Evolutionary conservation across 2,888 invertebrate genomes (phyloP).

Genomic region (Ellobium chinense): DNA sequence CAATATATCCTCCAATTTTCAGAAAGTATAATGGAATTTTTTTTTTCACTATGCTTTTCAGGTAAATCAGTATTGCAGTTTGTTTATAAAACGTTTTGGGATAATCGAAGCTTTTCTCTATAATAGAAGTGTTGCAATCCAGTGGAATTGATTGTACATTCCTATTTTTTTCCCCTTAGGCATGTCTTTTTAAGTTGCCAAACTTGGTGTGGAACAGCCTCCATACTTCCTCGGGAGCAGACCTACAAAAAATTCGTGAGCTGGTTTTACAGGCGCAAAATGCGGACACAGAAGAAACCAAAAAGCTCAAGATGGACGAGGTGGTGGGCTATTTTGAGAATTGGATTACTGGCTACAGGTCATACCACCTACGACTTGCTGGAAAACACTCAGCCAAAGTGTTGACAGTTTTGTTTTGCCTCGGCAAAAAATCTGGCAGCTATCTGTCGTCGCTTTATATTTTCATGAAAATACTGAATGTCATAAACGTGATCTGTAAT

Average conservation of each 20-base stretch:
- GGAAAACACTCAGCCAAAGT: slow-evolving; percentile 31
- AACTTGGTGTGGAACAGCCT: slow-evolving; percentile 39
- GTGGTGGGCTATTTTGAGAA: slow-evolving; percentile 45
- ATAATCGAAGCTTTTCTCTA: background rate
- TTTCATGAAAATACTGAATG: slow-evolving; percentile 38
- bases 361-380: slow-evolving; percentile 3
- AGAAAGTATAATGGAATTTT: no score
- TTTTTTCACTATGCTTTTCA: no score
- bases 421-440: slow-evolving; percentile 42
- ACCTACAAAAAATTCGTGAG: slow-evolving; percentile 40
- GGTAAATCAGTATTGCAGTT: no score
- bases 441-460: slow-evolving; percentile 44
- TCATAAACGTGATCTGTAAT: slow-evolving; percentile 43
- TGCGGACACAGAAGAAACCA: slow-evolving; percentile 1
- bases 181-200: slow-evolving; percentile 42
- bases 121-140: background rate
- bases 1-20: no score
- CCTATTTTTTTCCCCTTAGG: slow-evolving; percentile 11
- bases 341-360: slow-evolving; percentile 43
- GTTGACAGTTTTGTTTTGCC: slow-evolving; percentile 37
- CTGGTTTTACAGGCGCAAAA: slow-evolving; percentile 40
- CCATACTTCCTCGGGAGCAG: slow-evolving; percentile 31
- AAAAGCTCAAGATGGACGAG: slow-evolving; percentile 40
- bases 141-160: background rate
- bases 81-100: background rate